Conservation (phyloP, 2,113 vertebrate species). For the Tupaia chinensis region DNA sequence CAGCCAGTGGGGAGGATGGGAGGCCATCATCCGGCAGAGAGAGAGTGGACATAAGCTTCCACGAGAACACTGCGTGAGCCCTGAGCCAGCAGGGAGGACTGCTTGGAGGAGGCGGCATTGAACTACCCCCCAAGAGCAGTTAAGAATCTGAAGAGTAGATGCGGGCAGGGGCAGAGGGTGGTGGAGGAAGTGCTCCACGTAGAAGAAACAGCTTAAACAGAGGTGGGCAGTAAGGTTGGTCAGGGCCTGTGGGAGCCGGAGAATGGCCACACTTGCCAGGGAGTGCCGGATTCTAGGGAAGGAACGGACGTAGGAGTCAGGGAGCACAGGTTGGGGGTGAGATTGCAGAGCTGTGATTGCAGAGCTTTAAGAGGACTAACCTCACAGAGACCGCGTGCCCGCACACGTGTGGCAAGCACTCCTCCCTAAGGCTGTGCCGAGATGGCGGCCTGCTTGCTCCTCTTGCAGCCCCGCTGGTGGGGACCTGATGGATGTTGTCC, state of each 20-base stretch:
- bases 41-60: background rate
- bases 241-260: background rate
- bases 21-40: background rate
- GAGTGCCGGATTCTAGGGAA: rapidly evolving
- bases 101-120: background rate
- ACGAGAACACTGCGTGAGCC: too few relatives aligned
- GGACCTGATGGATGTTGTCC: background rate
- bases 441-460: background rate
- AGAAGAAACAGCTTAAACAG: background rate
- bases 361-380: rapidly evolving
- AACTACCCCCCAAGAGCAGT: background rate
- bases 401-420: background rate
- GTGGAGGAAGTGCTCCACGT: background rate
- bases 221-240: too few relatives aligned
- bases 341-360: too few relatives aligned
- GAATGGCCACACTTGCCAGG: background rate
- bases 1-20: too few relatives aligned
- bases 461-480: background rate
- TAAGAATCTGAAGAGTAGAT: background rate
- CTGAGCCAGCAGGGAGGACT: background rate
- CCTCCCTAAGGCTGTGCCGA: background rate
- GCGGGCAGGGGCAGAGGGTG: rapidly evolving
- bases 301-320: background rate
- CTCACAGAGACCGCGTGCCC: background rate
- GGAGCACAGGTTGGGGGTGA: too few relatives aligned